Percentiles rank a stretch among this genome's conserved stretches.
Conservation (phyloP, 2,797 vertebrate species). For the Cottoperca gobio region DNA sequence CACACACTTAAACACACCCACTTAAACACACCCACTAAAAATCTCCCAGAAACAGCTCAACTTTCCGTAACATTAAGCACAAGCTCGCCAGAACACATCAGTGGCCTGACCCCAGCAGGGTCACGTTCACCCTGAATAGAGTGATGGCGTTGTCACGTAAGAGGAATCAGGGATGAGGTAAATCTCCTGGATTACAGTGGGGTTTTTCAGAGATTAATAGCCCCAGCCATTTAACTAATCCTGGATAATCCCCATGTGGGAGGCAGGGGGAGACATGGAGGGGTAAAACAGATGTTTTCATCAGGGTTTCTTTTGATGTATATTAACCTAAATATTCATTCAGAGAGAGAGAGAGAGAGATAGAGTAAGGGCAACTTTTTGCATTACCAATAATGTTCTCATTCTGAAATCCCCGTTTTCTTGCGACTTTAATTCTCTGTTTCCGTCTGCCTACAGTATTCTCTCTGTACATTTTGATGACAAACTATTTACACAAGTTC, state of each 20-base stretch:
- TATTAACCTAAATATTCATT: constrained; percentile 47
- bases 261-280: neutral
- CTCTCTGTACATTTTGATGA: constrained; percentile 9
- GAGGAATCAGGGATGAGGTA: constrained; percentile 61
- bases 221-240: constrained; percentile 73
- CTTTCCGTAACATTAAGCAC: constrained; percentile 18
- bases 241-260: constrained; percentile 66
- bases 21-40: constrained; percentile 18
- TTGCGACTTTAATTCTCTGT: neutral
- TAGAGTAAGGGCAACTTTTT: neutral
- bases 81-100: constrained; percentile 9
- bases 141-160: constrained; percentile 60
- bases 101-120: constrained; percentile 13
- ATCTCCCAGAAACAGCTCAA: constrained; percentile 29
- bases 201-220: constrained; percentile 75
- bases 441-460: neutral
- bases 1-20: too few relatives aligned
- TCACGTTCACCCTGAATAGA: constrained; percentile 44
- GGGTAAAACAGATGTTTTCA: constrained; percentile 51
- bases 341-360: constrained; percentile 12
- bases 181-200: constrained; percentile 73
- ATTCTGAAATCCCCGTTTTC: constrained; percentile 6
- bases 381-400: neutral
- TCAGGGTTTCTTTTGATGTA: constrained; percentile 34
- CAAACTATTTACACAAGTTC: constrained; percentile 9